phyloP scores from a whole-genome alignment of 2,888 invertebrate species.

The Epistrophe grossulariae region DNA sequence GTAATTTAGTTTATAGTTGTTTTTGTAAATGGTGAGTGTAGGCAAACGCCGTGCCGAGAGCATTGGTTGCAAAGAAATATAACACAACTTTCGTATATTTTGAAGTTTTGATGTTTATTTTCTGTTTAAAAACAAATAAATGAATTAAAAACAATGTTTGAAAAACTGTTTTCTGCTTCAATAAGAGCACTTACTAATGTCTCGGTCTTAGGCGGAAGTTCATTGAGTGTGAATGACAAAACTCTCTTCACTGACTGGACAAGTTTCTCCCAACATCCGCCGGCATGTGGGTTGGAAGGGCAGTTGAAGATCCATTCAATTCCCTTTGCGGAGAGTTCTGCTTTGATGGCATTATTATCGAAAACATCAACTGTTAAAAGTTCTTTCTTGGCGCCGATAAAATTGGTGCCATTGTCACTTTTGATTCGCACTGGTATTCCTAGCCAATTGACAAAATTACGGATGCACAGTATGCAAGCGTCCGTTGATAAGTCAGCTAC shows the following conservation, averaged over 20 bases:
- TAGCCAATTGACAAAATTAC: conserved; percentile 53
- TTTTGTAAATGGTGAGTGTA: no score
- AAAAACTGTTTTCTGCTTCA: conserved; percentile 47
- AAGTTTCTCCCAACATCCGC: conserved; percentile 58
- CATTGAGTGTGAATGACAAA: conserved; percentile 14
- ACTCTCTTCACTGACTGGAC: conserved; percentile 27
- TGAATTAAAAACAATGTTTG: no score
- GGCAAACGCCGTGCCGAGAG: no score
- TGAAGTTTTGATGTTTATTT: no score
- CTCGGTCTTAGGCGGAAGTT: conserved; percentile 20
- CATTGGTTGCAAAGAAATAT: no score
- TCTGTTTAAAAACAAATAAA: no score
- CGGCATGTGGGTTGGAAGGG: conserved; percentile 23
- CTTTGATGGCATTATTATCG: conserved; percentile 11
- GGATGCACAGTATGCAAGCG: conserved; percentile 5
- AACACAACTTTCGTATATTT: no score
- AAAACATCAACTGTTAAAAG: neutral
- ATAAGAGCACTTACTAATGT: conserved; percentile 27
- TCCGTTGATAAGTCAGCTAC: conserved; percentile 34
- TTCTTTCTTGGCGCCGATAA: conserved; percentile 43
- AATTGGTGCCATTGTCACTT: conserved; percentile 53
- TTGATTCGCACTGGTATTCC: conserved; percentile 34
- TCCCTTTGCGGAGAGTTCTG: conserved; percentile 32
- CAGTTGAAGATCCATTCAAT: conserved; percentile 58
- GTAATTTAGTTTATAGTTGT: no score